phyloP scores from a whole-genome alignment of 2,797 vertebrate species.

The Halcyon badia region DNA sequence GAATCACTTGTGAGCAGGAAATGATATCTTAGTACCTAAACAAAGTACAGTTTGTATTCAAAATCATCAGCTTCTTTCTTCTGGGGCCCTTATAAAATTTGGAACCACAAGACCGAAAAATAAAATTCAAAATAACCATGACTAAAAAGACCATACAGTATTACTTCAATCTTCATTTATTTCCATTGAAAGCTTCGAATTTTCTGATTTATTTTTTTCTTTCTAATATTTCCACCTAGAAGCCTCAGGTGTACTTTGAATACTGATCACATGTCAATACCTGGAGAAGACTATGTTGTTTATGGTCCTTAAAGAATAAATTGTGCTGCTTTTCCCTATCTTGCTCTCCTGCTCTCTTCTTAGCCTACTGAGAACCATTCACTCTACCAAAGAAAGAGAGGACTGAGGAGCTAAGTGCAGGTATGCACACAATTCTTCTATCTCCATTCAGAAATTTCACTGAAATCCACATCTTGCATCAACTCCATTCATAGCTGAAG shows the following conservation, averaged over 20 bases:
- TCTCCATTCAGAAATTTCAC: neutral
- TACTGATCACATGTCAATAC: neutral
- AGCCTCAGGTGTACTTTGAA: neutral
- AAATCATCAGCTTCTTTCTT: neutral
- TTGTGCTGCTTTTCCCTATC: neutral
- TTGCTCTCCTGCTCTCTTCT: neutral
- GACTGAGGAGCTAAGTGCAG: neutral
- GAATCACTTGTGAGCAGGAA: conserved; percentile 56
- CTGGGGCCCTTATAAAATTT: neutral
- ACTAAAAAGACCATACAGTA: neutral
- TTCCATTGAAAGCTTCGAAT: neutral
- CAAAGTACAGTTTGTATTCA: neutral
- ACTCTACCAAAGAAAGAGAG: neutral
- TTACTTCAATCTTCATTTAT: neutral
- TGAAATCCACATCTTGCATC: neutral
- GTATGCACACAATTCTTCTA: neutral
- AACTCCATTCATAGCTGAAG: accelerated
- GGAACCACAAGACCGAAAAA: neutral
- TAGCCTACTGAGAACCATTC: neutral
- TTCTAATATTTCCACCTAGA: neutral
- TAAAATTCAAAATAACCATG: neutral
- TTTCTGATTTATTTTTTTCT: neutral
- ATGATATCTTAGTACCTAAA: neutral
- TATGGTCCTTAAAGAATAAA: neutral
- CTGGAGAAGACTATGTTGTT: neutral